Conservation (phyloP, 2,888 invertebrate genomes). For the Caenorhabditis doughertyi region DNA sequence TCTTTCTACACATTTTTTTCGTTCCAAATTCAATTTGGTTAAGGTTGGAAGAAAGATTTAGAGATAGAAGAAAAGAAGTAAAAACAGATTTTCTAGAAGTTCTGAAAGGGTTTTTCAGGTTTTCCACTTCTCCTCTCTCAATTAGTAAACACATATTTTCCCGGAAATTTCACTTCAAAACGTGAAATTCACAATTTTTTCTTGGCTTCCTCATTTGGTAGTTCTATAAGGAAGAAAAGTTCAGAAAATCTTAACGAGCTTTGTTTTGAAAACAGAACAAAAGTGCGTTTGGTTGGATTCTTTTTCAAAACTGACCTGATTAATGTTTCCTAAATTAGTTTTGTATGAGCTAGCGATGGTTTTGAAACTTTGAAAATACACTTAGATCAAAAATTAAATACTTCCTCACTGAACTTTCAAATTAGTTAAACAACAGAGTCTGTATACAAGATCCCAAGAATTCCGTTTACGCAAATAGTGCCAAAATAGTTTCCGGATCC, state of each 20-base stretch:
- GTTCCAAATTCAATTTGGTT: conserved; percentile 53
- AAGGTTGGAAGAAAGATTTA: conserved; percentile 21
- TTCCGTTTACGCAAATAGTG: too few species aligned
- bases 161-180: not conserved
- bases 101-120: conserved; percentile 13
- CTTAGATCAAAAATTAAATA: too few species aligned
- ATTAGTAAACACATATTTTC: conserved; percentile 4
- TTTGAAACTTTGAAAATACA: too few species aligned
- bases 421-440: too few species aligned
- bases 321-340: too few species aligned
- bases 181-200: not conserved
- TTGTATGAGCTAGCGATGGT: too few species aligned
- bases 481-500: too few species aligned
- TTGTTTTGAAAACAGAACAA: not conserved
- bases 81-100: conserved; percentile 46
- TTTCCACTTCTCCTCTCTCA: conserved; percentile 26
- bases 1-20: conserved; percentile 22
- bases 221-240: not conserved
- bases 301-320: too few species aligned
- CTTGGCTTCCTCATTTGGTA: not conserved
- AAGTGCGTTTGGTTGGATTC: not conserved
- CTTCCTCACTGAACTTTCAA: too few species aligned
- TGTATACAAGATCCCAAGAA: too few species aligned
- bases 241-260: not conserved
- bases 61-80: conserved; percentile 15